Evolutionary conservation across 2,797 vertebrate genomes (phyloP).

Genomic region (Lepidocolaptes lacrymiger): DNA sequence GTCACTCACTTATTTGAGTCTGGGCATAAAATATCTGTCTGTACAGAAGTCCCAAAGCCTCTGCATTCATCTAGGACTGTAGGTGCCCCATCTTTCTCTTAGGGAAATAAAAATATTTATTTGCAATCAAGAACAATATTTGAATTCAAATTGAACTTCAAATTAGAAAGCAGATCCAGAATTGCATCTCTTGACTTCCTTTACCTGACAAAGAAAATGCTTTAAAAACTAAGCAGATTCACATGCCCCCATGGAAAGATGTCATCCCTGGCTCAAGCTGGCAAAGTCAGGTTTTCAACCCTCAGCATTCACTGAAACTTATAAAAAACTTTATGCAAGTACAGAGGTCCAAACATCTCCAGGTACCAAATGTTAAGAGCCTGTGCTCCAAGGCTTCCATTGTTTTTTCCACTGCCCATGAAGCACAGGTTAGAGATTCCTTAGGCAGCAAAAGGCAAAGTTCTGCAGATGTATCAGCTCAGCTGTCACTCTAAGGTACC

Average conservation of each 20-base stretch:
- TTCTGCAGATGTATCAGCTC: not conserved
- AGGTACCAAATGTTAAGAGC: not conserved
- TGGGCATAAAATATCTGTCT: not conserved
- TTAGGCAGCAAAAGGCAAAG: not conserved
- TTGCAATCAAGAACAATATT: not conserved
- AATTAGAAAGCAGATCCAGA: not conserved
- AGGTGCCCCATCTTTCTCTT: not conserved
- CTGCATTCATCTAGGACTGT: not conserved
- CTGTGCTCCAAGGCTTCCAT: accelerated
- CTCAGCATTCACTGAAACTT: not conserved
- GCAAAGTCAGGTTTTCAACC: not conserved
- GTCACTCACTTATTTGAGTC: not conserved
- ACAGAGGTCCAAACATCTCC: not conserved
- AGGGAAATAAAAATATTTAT: not conserved
- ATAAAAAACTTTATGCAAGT: not conserved
- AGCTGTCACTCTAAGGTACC: not conserved
- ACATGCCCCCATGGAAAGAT: not conserved
- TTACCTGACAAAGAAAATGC: not conserved
- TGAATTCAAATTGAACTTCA: not conserved
- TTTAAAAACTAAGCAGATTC: not conserved
- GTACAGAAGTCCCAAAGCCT: not conserved
- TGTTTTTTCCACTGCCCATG: not conserved
- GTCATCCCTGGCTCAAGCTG: not conserved
- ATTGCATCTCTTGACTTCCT: not conserved
- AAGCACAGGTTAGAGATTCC: not conserved